Evolutionary conservation across 2,113 vertebrate genomes (phyloP), one percentile per base, ranked within the genome.

Genomic region (Spilogale gracilis): DNA sequence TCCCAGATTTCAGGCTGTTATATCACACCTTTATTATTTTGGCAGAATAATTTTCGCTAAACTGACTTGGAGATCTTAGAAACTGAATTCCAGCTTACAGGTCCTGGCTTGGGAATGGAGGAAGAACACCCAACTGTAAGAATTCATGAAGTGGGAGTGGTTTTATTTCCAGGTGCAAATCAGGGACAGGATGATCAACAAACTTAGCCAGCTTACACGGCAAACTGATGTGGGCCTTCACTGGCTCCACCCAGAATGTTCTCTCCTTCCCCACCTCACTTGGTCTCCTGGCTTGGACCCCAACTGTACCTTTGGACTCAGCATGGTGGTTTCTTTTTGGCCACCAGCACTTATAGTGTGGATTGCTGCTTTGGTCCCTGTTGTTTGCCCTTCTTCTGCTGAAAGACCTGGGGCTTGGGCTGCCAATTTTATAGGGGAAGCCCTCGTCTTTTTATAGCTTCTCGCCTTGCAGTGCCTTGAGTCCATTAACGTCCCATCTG

Each of bases 361-460:
- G 54, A 92, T 93, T 96, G 94, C 76, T 88, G 43, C 83, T 95
- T 71, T 84, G 48, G 74, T 94, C 69, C n/a, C 18, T 50, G 20
- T 52, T 87, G n/a, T 87, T 89, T 80, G 74, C 56, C 74, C 69
- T 90, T 89, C 91, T 45, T 74, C 17, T 80, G 80, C 80, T 63
- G 17, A 48, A 95, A 71, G 32, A 93, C 63, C 56, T 20, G 2
- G 76, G n/a, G 56, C 43, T 54, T 25, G 25, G 27, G 82, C 74
- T 95, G 87, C 90, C 60, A 54, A 0, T 83, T 97, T 93, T 81
- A 78, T 69, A 84, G 74, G 71, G 88, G 69, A 91, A 96, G 67
- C 67, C 95, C 56, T 60, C 0, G 38, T 93, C 88, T 95, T 80
- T 95, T 87, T 83, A 87, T 91, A 91, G 85, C 63, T 11, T 89